phyloP scores from a whole-genome alignment of 2,797 vertebrate species.

The Gallinago stenura region DNA sequence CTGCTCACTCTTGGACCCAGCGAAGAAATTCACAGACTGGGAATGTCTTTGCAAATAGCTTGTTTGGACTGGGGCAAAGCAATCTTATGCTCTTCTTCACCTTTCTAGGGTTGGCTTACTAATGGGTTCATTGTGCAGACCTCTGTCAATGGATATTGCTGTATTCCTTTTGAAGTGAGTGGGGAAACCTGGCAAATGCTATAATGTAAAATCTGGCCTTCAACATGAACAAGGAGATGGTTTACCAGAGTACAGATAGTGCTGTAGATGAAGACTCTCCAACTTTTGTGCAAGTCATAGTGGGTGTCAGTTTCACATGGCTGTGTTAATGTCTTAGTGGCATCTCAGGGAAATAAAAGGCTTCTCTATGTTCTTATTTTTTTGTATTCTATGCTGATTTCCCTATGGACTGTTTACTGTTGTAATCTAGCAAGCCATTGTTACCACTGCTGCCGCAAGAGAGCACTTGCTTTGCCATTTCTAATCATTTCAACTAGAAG shows the following conservation, averaged over 20 bases:
- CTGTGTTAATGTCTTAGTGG: not conserved
- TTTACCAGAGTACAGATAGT: not conserved
- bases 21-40: not conserved
- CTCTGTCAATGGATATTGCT: not conserved
- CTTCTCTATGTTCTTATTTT: not conserved
- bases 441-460: not conserved
- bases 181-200: not conserved
- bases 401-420: not conserved
- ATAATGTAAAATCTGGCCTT: not conserved
- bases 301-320: not conserved
- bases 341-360: not conserved
- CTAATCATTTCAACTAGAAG: not conserved
- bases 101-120: not conserved
- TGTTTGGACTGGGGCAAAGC: not conserved
- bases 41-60: not conserved
- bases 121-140: not conserved
- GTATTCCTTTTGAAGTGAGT: not conserved
- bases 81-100: not conserved
- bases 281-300: not conserved
- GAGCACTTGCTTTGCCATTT: not conserved
- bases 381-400: not conserved
- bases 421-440: not conserved
- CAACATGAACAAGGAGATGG: not conserved
- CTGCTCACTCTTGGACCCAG: not conserved
- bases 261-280: not conserved